Conservation (phyloP, 2,113 vertebrate genomes). For the Myxocyprinus asiaticus region DNA sequence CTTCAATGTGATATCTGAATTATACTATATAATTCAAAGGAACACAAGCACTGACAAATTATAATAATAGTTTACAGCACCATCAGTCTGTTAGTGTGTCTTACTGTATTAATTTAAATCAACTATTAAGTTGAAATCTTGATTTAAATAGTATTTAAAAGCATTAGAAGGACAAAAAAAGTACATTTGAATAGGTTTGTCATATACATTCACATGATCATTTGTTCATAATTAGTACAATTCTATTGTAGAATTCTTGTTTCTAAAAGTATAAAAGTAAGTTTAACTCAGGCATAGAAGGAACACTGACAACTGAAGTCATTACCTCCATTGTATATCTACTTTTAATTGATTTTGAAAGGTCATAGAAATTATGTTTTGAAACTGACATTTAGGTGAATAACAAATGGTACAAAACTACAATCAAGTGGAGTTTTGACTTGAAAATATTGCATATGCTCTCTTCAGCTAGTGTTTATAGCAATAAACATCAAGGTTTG, state of each 20-base stretch:
- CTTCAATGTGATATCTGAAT: no score
- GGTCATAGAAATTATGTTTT: neutral
- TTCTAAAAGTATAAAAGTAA: slow-evolving; percentile 32
- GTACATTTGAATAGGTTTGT: neutral
- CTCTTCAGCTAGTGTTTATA: neutral
- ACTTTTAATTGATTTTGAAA: neutral
- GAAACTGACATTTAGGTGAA: neutral
- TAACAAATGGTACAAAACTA: neutral
- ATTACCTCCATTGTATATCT: slow-evolving; percentile 24
- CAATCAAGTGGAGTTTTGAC: neutral
- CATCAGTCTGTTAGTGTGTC: neutral
- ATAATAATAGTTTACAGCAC: no score
- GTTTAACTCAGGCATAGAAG: slow-evolving; percentile 68
- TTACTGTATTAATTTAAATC: neutral
- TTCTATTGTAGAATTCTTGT: neutral
- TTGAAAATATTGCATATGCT: neutral
- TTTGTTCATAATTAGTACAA: neutral
- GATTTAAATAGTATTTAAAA: neutral
- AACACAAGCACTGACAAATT: neutral
- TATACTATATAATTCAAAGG: no score
- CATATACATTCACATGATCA: neutral
- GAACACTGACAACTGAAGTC: slow-evolving; percentile 70
- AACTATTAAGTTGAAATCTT: neutral
- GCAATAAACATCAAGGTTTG: no score
- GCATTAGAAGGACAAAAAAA: neutral